Evolutionary conservation across 1,140 invertebrate species (phyloP), one percentile per base, ranked within the genome.

Genomic region (Drosophila carrolli): DNA sequence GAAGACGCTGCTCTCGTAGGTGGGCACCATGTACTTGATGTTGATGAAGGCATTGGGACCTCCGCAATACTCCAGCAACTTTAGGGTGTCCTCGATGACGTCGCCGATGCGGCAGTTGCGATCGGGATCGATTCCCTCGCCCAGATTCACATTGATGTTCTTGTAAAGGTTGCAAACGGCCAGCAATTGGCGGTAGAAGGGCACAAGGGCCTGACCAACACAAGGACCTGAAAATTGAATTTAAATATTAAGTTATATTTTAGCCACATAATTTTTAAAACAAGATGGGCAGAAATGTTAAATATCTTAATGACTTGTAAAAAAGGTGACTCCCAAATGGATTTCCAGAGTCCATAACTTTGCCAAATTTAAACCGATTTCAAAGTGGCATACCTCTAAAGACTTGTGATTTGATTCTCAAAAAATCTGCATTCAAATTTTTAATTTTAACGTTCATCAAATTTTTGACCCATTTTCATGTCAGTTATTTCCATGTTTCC

Each of bases 11-110:
- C 98, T 98, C 92, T 99, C 98, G 82, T 99, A 99, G 5, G 98
- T 99, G 0, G 98, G 98, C 62, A 99, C 95, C 95, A 99, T 98
- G 91, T 98, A 98, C 93, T 99, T 99, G 79, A 99, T 98, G 92
- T 98, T 98, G 78, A 98, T 98, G 90, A 98, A 99, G 6, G 98
- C 97, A 93, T 98, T 97, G 77, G 97, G 96, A 4, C 98, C 98
- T 6, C 98, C 98, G 90, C 96, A 96, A 71, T 94, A 93, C 92
- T 99, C 98, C 59, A 99, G 93, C 19, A 97, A 93, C 93, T 98
- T 97, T 41, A 99, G 93, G 4, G 98, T 98, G 90, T 99, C 97
- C 92, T 98, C 96, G 73, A 99, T 97, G 13, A 97, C 93, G 91
- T 98, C 97, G 0, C 96, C 96, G 48, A 98, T 94, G 89, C 97